Evolutionary conservation across 2,888 invertebrate genomes (phyloP), one percentile per base, ranked within the genome.

Genomic region (Leptarthrus brevirostris): DNA sequence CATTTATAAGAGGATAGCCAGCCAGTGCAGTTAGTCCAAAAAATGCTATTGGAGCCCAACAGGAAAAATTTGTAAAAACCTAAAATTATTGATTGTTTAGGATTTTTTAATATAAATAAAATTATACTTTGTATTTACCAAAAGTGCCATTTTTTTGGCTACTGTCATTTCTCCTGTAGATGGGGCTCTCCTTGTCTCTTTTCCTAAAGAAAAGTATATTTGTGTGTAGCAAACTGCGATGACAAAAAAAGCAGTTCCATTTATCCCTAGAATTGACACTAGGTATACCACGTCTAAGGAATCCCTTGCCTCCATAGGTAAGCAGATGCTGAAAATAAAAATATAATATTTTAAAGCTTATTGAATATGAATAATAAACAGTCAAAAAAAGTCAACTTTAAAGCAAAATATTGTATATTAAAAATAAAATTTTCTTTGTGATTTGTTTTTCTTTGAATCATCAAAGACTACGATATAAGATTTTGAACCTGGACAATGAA

Each of bases 121-220:
- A 20, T 40, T 6, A 47, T 14, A 52, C 44, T 22, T 1, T 18
- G 30, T 30, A 10, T 78, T 80, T 64, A 94, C 92, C 40, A 97
- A 86, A n/a, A 96, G 85, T 0, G 94, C 93, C 94, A 96, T 96
- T 81, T 95, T 92, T 82, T 94, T 94, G 30, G 95, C 95, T 20
- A 95, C 91, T 0, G 92, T 89, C 83, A 91, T 86, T 86, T 92
- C 90, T 79, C 93, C 86, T 80, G 90, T 85, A 24, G 82, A 80
- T 73, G 81, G 79, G 3, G 83, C 81, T 72, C 83, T 81, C 22
- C 92, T 87, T 0, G 91, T 91, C 76, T 91, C 91, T 36, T 91
- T 89, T 0, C 92, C 90, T 75, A 95, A 86, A 58, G 94, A 93
- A 74, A 92, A 87, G 84, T 95, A 96, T 82, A 96, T 95, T 84